Base-by-base conservation (phyloP, 2,113 vertebrate species). In the Dissostichus mawsoni region DNA sequence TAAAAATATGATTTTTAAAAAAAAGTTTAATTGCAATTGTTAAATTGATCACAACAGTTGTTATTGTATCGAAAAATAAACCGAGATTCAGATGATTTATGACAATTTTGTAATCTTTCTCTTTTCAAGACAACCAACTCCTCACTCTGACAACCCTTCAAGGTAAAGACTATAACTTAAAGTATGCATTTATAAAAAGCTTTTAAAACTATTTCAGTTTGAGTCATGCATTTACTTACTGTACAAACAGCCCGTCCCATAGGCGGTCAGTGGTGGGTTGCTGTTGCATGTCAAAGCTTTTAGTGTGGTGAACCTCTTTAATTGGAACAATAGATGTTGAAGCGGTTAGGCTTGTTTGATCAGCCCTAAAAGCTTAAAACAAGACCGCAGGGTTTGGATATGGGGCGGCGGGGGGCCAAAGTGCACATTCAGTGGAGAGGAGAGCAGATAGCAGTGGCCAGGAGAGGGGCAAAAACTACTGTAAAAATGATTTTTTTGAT, bases 401-500 rank as follows among this genome's bases (percentile, higher is more conserved):
- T 5, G 67, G 87, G 87, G 69, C 62, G 66, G 70, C 23, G 56
- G 74, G 76, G 66, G 77, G 59, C 3, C 52, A 83, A 78, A 90
- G 80, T 84, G 77, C 64, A 69, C 66, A 67, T 59, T 79, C 76
- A 58, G 62, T 74, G 74, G 29, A 41, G 74, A 66, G 69, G 41
- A 33, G 20, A 63, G 79, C 3, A 7, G 74, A 78, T 87, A 80
- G 70, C 67, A 74, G 77, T 81, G 85, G 78, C 83, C 82, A 86
- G 90, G 78, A 84, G 89, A 69, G 51, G 84, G 83, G 69, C 83
- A 80, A 74, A 88, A 89, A 78, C 8, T 73, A 84, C 83, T 9
- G 67, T 72, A 89, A 94, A 94, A 95, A 94, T 93, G 90, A 90
- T 92, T 93, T 90, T 86, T 94, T 96, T 83, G 96, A 96, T 94